A percentile compares a stretch with the other conserved stretches of the same genome.
These are phyloP conservation scores for Temnothorax unifasciatus DNA, from an alignment of 2,888 invertebrate genomes.

Conservation along the genomic window DNA sequence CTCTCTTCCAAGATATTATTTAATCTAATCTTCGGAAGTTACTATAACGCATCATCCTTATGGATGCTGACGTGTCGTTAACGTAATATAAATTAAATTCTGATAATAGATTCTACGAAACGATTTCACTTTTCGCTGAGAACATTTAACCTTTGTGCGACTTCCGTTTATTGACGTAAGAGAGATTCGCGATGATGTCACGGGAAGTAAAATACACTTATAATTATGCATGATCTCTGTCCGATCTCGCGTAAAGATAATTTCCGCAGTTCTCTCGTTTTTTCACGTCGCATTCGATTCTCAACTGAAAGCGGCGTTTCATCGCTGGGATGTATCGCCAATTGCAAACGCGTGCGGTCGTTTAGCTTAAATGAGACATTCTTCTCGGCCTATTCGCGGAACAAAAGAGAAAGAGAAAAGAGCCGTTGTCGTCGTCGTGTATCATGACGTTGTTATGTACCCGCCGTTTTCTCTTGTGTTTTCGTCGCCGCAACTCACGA, in stretches of 20 bases:
- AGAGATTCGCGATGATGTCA: background rate
- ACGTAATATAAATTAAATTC: background rate
- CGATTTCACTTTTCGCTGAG: background rate
- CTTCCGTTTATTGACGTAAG: conserved; percentile 3
- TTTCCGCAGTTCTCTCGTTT: background rate
- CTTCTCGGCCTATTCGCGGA: conserved; percentile 31
- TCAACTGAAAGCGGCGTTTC: background rate
- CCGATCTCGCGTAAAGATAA: background rate
- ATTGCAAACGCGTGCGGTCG: conserved; percentile 19
- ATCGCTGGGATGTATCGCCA: conserved; percentile 11
- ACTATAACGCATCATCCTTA: background rate
- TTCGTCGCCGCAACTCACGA: conserved; percentile 40
- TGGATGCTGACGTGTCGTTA: background rate
- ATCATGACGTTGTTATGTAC: conserved; percentile 41
- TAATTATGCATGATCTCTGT: background rate
- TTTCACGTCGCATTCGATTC: background rate
- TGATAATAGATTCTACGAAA: background rate
- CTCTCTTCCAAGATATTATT: background rate
- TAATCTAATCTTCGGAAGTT: background rate
- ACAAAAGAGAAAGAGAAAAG: conserved; percentile 8
- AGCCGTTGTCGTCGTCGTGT: background rate
- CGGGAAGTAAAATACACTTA: background rate
- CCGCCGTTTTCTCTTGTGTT: conserved; percentile 34
- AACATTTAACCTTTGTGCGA: conserved; percentile 1
- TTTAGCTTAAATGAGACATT: conserved; percentile 57